These are phyloP conservation scores for Ophonus ardosiacus DNA, from an alignment of 2,888 invertebrate species.

Conservation along the genomic window DNA sequence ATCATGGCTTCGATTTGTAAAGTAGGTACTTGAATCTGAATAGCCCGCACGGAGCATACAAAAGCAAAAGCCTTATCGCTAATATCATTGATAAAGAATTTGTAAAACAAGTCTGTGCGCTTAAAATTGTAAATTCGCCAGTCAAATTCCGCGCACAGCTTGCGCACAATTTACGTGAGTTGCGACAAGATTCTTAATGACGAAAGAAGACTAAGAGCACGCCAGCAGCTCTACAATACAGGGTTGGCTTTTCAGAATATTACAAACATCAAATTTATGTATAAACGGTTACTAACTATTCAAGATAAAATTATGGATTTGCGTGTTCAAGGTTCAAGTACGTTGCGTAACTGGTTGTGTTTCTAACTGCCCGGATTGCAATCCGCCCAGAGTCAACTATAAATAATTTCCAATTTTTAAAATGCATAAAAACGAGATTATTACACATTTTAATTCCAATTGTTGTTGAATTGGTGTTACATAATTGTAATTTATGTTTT, in stretches of 20 bases:
- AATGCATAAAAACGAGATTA: too few relatives aligned
- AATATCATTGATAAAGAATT: conserved; percentile 53
- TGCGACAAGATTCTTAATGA: conserved; percentile 64
- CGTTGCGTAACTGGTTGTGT: too few relatives aligned
- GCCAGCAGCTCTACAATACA: background rate
- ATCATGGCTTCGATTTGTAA: conserved; percentile 36
- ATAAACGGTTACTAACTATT: background rate
- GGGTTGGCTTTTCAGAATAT: background rate
- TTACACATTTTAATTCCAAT: too few relatives aligned
- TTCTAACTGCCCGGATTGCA: too few relatives aligned
- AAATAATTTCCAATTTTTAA: too few relatives aligned
- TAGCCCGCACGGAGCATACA: conserved; percentile 13
- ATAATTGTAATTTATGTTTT: too few relatives aligned
- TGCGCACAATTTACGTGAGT: conserved; percentile 63
- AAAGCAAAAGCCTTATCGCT: conserved; percentile 41
- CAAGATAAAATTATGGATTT: too few relatives aligned
- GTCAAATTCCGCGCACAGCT: conserved; percentile 63
- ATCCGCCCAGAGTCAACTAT: too few relatives aligned
- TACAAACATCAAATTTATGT: background rate
- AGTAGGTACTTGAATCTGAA: conserved; percentile 28
- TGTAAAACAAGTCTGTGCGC: conserved; percentile 60
- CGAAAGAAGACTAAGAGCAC: conserved; percentile 52
- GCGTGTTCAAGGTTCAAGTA: too few relatives aligned
- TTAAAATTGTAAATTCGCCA: conserved; percentile 60
- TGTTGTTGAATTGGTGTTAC: too few relatives aligned